Percentiles rank a stretch among this genome's conserved stretches.
Evolutionary conservation across 2,797 vertebrate genomes (phyloP).

Genomic region (Spinibarbus caldwelli): DNA sequence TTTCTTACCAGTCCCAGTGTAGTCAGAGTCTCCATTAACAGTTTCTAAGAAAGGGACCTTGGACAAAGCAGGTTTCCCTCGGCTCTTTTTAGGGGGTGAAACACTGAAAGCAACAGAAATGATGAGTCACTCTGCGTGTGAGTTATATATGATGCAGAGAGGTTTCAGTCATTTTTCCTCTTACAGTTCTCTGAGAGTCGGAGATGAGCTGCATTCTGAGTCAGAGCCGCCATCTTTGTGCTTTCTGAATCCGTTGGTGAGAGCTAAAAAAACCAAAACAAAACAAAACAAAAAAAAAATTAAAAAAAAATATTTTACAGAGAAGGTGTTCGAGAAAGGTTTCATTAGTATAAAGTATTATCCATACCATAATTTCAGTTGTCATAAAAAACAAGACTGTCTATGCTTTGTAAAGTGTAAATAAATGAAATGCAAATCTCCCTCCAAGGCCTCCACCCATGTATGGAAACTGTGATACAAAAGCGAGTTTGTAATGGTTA

Average conservation of each 20-base stretch:
- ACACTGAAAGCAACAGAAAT: constrained; percentile 69
- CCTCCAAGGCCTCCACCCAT: too few relatives aligned
- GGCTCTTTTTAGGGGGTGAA: constrained; percentile 81
- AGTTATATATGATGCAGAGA: rapidly evolving
- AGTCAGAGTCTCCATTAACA: constrained; percentile 88
- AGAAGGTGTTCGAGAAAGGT: neutral
- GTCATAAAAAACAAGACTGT: neutral
- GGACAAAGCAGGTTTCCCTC: constrained; percentile 87
- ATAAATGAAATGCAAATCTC: neutral
- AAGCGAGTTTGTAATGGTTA: neutral
- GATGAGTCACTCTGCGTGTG: neutral
- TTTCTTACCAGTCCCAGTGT: constrained; percentile 71
- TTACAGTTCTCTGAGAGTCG: constrained; percentile 87
- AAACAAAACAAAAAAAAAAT: too few relatives aligned
- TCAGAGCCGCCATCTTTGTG: constrained; percentile 83
- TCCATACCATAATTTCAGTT: constrained; percentile 46
- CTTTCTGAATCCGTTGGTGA: constrained; percentile 89
- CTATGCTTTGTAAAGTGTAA: neutral
- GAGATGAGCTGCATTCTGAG: constrained; percentile 82
- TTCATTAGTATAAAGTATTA: neutral
- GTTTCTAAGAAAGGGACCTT: constrained; percentile 86
- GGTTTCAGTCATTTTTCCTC: constrained; percentile 18
- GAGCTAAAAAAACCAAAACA: too few relatives aligned
- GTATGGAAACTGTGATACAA: neutral
- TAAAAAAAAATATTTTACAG: constrained; percentile 52